phyloP scores from a whole-genome alignment of 2,113 vertebrate species.

The Takifugu bimaculatus region DNA sequence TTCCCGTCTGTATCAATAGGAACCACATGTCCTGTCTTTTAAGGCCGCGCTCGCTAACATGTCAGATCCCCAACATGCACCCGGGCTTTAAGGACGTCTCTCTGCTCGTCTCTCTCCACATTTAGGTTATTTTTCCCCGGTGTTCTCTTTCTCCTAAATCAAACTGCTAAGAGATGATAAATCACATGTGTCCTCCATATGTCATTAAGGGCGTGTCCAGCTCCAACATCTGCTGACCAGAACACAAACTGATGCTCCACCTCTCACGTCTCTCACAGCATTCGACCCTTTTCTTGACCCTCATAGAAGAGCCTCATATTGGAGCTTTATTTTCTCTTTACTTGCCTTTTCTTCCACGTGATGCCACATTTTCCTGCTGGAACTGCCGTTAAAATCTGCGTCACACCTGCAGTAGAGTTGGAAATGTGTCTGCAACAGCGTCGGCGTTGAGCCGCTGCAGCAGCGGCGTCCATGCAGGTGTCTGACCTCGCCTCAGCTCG shows the following conservation, averaged over 20 bases:
- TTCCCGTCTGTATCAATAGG: slow-evolving; percentile 23
- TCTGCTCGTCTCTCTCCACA: not conserved
- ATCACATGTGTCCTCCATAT: slow-evolving; percentile 55
- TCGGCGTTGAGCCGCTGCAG: not conserved
- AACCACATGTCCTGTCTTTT: slow-evolving; percentile 50
- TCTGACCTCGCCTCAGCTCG: slow-evolving; percentile 7
- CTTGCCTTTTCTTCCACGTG: too few species aligned
- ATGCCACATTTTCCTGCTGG: too few species aligned
- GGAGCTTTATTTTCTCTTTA: not conserved
- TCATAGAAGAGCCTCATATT: too few species aligned
- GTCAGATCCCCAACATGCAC: not conserved
- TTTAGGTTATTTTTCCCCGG: not conserved
- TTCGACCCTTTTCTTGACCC: too few species aligned
- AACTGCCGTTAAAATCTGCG: too few species aligned
- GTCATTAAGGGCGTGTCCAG: slow-evolving; percentile 32
- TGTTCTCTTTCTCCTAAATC: slow-evolving; percentile 18
- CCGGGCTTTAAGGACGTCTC: not conserved
- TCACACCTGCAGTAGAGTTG: too few species aligned
- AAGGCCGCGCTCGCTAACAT: not conserved
- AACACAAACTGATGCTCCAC: slow-evolving; percentile 26
- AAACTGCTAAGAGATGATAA: slow-evolving; percentile 8
- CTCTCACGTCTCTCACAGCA: not conserved
- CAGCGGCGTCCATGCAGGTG: not conserved
- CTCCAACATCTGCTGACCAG: slow-evolving; percentile 44
- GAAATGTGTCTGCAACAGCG: not conserved